Evolutionary conservation across 2,888 invertebrate species (phyloP).

Genomic region (Leucania comma): DNA sequence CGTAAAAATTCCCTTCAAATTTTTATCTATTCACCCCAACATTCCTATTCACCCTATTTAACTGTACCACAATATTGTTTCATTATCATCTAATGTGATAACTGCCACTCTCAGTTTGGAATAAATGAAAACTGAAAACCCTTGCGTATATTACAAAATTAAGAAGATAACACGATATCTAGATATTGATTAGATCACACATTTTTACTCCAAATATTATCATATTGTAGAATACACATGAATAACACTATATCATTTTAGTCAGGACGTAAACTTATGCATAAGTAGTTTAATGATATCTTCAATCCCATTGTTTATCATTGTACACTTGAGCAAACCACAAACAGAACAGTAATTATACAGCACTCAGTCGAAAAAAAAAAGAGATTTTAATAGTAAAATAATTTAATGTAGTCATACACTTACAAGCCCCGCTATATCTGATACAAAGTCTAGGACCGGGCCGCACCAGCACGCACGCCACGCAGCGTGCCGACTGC

Average conservation of each 20-base stretch:
- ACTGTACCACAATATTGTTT: no score
- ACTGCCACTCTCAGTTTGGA: constrained; percentile 15
- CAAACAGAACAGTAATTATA: constrained; percentile 50
- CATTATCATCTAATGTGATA: no score
- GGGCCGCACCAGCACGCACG: not conserved
- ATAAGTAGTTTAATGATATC: constrained; percentile 46
- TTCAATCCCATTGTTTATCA: constrained; percentile 57
- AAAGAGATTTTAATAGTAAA: constrained; percentile 47
- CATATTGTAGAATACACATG: constrained; percentile 26
- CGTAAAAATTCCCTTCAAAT: no score
- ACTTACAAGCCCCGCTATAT: constrained; percentile 42
- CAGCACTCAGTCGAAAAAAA: constrained; percentile 51
- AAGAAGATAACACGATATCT: constrained; percentile 39
- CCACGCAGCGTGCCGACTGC: constrained; percentile 10
- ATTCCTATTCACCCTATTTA: no score
- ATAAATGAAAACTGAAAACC: constrained; percentile 17
- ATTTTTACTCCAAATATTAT: constrained; percentile 30
- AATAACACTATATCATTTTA: constrained; percentile 25
- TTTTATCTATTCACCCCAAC: no score
- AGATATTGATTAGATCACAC: constrained; percentile 36
- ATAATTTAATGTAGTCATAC: constrained; percentile 58
- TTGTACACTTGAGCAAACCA: constrained; percentile 67
- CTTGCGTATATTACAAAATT: constrained; percentile 40
- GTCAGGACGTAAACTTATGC: constrained; percentile 26
- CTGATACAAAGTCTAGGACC: constrained; percentile 8